Percentiles rank a stretch among this genome's conserved stretches.
Conservation (phyloP, 2,888 invertebrate genomes). For the Slavum lentiscoides region DNA sequence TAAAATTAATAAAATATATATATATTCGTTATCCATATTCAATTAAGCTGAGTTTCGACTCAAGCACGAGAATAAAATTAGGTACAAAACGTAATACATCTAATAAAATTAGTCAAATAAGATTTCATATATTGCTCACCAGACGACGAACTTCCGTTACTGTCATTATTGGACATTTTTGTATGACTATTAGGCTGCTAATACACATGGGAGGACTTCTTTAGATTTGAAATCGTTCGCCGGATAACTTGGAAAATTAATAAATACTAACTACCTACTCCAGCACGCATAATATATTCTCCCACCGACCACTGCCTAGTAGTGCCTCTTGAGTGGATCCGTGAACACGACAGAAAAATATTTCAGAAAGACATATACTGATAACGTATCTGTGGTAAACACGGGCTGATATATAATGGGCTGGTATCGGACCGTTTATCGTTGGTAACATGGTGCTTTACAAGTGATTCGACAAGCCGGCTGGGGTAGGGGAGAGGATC, state of each 20-base stretch:
- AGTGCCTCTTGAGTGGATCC: not conserved
- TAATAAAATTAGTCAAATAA: not conserved
- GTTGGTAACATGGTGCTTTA: no score
- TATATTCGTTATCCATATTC: constrained; percentile 56
- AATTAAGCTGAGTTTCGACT: not conserved
- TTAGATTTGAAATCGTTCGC: constrained; percentile 11
- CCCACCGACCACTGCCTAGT: not conserved
- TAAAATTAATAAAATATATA: constrained; percentile 62
- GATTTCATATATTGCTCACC: constrained; percentile 1
- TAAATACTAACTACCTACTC: not conserved
- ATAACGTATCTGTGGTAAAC: constrained; percentile 30
- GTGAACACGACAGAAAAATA: constrained; percentile 25
- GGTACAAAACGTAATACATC: not conserved
- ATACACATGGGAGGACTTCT: constrained; percentile 29
- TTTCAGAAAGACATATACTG: constrained; percentile 25
- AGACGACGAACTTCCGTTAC: constrained; percentile 42
- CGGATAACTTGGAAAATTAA: constrained; percentile 11
- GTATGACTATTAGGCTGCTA: constrained; percentile 4
- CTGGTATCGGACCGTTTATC: no score
- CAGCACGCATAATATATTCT: no score
- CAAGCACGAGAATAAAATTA: no score
- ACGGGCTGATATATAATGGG: no score
- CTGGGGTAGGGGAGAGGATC: no score
- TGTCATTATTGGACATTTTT: constrained; percentile 52
- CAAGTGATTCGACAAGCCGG: no score